Percentiles rank a stretch among this genome's conserved stretches.
Evolutionary conservation across 2,113 vertebrate genomes (phyloP).

Genomic region (Caloenas nicobarica): DNA sequence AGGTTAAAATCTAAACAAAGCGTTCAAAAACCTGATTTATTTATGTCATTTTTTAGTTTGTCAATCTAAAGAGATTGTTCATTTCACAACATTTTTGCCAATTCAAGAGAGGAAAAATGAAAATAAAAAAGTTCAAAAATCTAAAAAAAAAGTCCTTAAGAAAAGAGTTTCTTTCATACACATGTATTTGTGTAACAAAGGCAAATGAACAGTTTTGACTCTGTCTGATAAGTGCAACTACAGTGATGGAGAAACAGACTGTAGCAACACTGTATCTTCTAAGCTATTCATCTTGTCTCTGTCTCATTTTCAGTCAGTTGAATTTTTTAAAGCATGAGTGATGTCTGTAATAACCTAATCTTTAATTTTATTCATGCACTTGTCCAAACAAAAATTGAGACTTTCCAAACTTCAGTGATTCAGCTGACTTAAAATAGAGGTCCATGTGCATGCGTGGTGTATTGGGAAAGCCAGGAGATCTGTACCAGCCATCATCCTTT

Average conservation of each 20-base stretch:
- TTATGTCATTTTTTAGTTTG: not conserved
- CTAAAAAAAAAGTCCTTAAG: not conserved
- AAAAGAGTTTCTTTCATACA: not conserved
- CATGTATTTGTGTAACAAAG: not conserved
- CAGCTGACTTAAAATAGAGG: not conserved
- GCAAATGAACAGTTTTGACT: not conserved
- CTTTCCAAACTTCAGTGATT: not conserved
- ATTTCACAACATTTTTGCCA: not conserved
- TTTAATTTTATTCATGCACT: slow-evolving; percentile 17
- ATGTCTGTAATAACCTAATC: slow-evolving; percentile 2
- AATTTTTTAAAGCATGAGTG: not conserved
- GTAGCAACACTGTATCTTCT: not conserved
- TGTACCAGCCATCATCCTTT: not conserved
- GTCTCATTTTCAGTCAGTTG: slow-evolving; percentile 16
- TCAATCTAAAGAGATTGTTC: not conserved
- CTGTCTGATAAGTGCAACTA: not conserved
- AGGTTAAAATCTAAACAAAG: not conserved
- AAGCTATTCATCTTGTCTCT: not conserved
- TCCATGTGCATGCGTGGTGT: not conserved
- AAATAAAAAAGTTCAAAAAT: not conserved
- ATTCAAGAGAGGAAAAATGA: not conserved
- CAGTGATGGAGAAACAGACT: slow-evolving; percentile 15
- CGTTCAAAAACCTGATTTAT: not conserved
- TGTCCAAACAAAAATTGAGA: not conserved
- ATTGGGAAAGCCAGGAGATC: not conserved